Evolutionary conservation across 2,888 invertebrate species (phyloP), one percentile per base, ranked within the genome.

Genomic region (Sylvicola cinctus): DNA sequence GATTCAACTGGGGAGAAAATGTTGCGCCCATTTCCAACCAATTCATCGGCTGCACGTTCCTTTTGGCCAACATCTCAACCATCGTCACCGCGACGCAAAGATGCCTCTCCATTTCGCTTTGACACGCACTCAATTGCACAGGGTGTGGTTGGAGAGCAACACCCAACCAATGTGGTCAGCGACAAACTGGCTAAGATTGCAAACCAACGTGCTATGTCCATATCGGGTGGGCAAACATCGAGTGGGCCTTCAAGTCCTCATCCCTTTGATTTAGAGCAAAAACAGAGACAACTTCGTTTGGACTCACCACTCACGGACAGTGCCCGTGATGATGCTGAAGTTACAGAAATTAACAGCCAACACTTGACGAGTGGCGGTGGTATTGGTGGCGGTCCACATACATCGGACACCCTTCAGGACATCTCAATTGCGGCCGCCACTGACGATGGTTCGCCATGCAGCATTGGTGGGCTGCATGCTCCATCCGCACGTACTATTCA

Each of bases 71-170:
- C 62, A 47, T 65, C 71, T 34, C 69, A 76, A 45, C 74, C 77
- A 29, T 70, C 75, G 31, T 74, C 80, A 29, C 74, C 78, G 28
- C 65, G 74, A 58, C 63, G 68, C 46, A 68, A 69, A 54, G 70
- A 74, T 46, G 52, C 61, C 36, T 63, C 67, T 36, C 65, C 68
- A 39, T 66, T 66, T 45, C 55, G 58, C 48, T 65, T 64, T 43
- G 52, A 36, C 49, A 36, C 32, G 44, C 4, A 39, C 42, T 15
- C 40, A 44, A 11, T 38, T 38, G 5, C 36, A 31, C 20, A 23
- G 14, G 17, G n/a, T 13, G 16, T 12, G 8, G n/a, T 16, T 11
- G 7, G 11, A 16, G 4, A 16, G 14, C 30, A n/a, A 30, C 7
- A 16, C 14, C 14, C 30, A 16, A 30, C 3, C 5, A 28, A 36